A percentile compares a stretch with the other conserved stretches of the same genome.
phyloP scores from a whole-genome alignment of 2,888 invertebrate species.

The Kuschelorhynchus macadamiae region DNA sequence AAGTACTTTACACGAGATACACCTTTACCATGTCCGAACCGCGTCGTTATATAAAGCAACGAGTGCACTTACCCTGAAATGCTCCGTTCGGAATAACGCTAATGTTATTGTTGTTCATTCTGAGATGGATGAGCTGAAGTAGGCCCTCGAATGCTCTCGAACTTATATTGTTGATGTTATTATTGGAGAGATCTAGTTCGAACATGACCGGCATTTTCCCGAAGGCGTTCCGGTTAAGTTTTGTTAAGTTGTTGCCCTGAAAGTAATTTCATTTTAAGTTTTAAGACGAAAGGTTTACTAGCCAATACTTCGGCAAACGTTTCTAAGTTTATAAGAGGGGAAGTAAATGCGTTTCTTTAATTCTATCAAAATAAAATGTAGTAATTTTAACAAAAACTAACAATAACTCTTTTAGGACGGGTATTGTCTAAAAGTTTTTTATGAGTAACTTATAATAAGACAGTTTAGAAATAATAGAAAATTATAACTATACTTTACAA shows the following conservation, averaged over 20 bases:
- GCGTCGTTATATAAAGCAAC: slow-evolving; percentile 10
- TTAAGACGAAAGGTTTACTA: too few relatives aligned
- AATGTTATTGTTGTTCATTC: slow-evolving; percentile 81
- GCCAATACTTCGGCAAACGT: too few relatives aligned
- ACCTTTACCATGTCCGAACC: slow-evolving; percentile 13
- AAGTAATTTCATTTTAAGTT: slow-evolving; percentile 40
- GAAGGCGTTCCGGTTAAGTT: slow-evolving; percentile 82
- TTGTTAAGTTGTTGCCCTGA: slow-evolving; percentile 82
- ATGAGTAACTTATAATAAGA: too few relatives aligned
- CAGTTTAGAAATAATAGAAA: too few relatives aligned
- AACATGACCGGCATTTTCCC: slow-evolving; percentile 90
- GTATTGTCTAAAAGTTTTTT: too few relatives aligned
- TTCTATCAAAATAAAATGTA: too few relatives aligned
- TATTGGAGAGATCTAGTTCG: slow-evolving; percentile 82
- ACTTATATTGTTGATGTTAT: slow-evolving; percentile 78
- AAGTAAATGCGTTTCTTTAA: too few relatives aligned
- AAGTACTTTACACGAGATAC: not conserved
- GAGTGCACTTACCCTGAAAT: slow-evolving; percentile 73
- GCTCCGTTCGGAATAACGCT: slow-evolving; percentile 82
- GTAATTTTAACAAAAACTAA: too few relatives aligned
- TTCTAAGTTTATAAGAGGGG: too few relatives aligned
- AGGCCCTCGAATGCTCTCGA: slow-evolving; percentile 85
- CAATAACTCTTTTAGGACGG: too few relatives aligned
- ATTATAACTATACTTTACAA: too few relatives aligned
- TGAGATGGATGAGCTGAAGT: slow-evolving; percentile 83